Evolutionary conservation across 2,888 invertebrate species (phyloP).

Genomic region (Autographa gamma): DNA sequence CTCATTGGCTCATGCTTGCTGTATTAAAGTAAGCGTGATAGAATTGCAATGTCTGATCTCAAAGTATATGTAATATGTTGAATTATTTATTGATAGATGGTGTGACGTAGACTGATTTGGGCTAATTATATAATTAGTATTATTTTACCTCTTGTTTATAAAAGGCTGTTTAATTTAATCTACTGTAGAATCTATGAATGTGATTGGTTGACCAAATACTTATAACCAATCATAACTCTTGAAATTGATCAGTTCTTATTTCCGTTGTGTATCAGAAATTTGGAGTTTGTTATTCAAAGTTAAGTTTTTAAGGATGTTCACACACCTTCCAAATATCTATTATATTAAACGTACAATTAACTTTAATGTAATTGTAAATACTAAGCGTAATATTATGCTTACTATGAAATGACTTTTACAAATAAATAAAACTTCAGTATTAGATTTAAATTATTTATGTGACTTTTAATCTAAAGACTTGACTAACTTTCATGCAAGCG

Average conservation of each 20-base stretch:
- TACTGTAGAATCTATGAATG: neutral
- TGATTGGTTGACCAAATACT: neutral
- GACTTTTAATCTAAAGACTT: conserved; percentile 28
- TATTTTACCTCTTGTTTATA: neutral
- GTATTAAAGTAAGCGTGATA: neutral
- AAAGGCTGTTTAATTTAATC: neutral
- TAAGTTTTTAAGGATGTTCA: neutral
- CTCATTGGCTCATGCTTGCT: neutral
- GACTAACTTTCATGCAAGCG: neutral
- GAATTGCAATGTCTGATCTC: neutral
- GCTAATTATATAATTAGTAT: conserved; percentile 23
- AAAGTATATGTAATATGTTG: neutral
- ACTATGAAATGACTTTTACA: conserved; percentile 13
- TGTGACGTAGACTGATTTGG: conserved; percentile 37
- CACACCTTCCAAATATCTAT: neutral
- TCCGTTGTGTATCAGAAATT: neutral
- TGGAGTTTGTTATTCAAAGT: neutral
- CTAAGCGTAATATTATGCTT: conserved; percentile 13
- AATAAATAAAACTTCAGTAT: conserved; percentile 21
- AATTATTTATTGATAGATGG: conserved; percentile 21
- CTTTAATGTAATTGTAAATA: conserved; percentile 22
- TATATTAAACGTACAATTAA: neutral
- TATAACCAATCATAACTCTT: neutral
- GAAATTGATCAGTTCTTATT: neutral
- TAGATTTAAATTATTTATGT: conserved; percentile 27